Evolutionary conservation across 1,140 invertebrate genomes (phyloP).

Genomic region (Cecropterus lyciades): DNA sequence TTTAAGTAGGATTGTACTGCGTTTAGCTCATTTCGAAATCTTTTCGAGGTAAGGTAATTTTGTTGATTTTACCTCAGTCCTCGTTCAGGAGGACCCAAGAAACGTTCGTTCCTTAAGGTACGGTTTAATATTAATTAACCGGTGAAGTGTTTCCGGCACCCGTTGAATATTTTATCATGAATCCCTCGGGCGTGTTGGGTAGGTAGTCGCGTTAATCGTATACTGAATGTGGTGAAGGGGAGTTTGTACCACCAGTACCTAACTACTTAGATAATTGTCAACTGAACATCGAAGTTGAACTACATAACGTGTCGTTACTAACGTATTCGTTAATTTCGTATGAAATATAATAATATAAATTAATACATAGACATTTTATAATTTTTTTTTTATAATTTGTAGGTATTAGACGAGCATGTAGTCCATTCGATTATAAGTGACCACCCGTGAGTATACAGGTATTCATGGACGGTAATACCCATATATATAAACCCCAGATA

Average conservation of each 20-base stretch:
- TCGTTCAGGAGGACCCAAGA: conserved; percentile 17
- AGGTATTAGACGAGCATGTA: no score
- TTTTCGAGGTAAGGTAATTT: conserved; percentile 24
- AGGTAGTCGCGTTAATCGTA: not conserved
- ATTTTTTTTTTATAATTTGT: no score
- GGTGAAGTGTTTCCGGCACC: conserved; percentile 23
- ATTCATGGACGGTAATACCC: no score
- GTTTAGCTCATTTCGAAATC: conserved; percentile 24
- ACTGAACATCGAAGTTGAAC: no score
- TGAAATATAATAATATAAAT: no score
- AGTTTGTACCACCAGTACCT: not conserved
- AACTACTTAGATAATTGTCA: no score
- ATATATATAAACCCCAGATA: no score
- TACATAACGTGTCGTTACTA: no score
- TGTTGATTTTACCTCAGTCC: conserved; percentile 28
- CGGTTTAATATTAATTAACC: conserved; percentile 47
- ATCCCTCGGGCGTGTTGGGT: conserved; percentile 7
- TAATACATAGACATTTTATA: no score
- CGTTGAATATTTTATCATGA: conserved; percentile 39
- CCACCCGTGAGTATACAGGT: no score
- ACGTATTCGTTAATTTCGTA: no score
- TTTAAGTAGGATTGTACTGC: conserved; percentile 23
- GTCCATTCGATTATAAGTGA: no score
- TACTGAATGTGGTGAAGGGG: not conserved
- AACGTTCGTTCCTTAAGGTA: conserved; percentile 15